Base-by-base conservation (phyloP, 2,888 invertebrate genomes). In the Sinelater perroti region DNA sequence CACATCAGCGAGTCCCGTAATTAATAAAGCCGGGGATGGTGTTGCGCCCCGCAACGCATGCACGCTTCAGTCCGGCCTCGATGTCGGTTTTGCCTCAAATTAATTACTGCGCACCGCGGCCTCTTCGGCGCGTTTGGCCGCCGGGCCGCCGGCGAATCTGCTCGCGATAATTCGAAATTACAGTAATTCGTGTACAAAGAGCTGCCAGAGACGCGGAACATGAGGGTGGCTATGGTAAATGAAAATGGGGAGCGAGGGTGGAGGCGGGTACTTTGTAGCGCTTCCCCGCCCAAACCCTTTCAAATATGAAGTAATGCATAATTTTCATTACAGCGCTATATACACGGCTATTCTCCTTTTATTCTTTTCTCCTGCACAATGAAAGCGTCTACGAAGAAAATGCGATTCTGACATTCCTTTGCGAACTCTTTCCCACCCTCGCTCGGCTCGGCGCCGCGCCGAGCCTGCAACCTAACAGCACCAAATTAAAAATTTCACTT, bases 1-100 rank as follows among this genome's bases (percentile, higher is more conserved):
- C 75, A 76, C 75, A 75, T 75, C 75, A 76, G 73, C 72, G 70
- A 74, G 74, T 75, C 74, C 68, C 64, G 76, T 77, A 77, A 77
- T 77, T 77, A 77, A 75, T 75, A 76, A 75, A 75, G 72, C 72
- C 72, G 72, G 67, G 65, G 67, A n/a, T 63, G 62, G 67, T 54
- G 62, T 53, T 56, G 50, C 49, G 51, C 54, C 61, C 38, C 47
- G 50, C 46, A 45, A 61, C 56, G 40, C 47, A 18, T 58, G 60
- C 61, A 59, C 54, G 56, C 55, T 46, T 52, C 40, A 38, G 55
- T 46, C 52, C 38, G 38, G 31, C 57, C 57, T 42, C 13, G 7
- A 24, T 44, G 38, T 57, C 30, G 3, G 4, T 2, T 30, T 24
- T 40, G 11, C 3, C 1, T 1, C 33, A 4, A 52, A 33, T 50